A percentile compares a stretch with the other conserved stretches of the same genome.
phyloP scores from a whole-genome alignment of 2,888 invertebrate species.

The Sinotaia quadrata region DNA sequence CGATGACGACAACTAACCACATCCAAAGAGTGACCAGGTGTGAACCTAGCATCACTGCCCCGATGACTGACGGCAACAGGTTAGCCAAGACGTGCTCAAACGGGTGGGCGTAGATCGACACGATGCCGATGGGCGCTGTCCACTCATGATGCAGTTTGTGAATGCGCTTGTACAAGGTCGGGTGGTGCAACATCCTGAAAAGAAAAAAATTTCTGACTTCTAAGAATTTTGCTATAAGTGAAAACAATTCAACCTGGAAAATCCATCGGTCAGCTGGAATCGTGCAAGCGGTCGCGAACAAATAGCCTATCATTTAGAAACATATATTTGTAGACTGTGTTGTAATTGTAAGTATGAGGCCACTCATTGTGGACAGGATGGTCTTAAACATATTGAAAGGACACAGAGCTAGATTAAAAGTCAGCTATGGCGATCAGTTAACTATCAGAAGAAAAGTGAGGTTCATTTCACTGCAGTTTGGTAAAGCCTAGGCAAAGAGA shows the following conservation, averaged over 20 bases:
- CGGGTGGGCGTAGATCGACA: slow-evolving; percentile 86
- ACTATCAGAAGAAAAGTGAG: too few species aligned
- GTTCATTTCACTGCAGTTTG: too few species aligned
- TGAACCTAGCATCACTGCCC: slow-evolving; percentile 79
- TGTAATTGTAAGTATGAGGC: too few species aligned
- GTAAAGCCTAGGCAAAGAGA: too few species aligned
- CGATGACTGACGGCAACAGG: slow-evolving; percentile 81
- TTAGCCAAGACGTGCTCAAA: slow-evolving; percentile 83
- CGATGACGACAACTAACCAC: slow-evolving; percentile 84
- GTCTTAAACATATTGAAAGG: too few species aligned
- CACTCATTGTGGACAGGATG: too few species aligned
- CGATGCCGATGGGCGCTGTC: slow-evolving; percentile 87
- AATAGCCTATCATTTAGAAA: background rate
- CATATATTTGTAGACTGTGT: too few species aligned
- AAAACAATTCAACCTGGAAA: too few species aligned
- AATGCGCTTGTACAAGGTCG: slow-evolving; percentile 83
- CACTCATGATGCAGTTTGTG: slow-evolving; percentile 91
- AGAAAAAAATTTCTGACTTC: slow-evolving; percentile 30
- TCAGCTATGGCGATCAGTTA: too few species aligned
- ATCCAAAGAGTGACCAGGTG: slow-evolving; percentile 74
- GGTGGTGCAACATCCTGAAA: slow-evolving; percentile 81
- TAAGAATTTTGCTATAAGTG: too few species aligned
- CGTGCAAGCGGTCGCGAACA: background rate
- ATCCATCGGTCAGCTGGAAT: too few species aligned
- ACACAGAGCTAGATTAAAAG: too few species aligned